Conservation (phyloP, 1,140 invertebrate species). For the Pygmarrhopalites habei region DNA sequence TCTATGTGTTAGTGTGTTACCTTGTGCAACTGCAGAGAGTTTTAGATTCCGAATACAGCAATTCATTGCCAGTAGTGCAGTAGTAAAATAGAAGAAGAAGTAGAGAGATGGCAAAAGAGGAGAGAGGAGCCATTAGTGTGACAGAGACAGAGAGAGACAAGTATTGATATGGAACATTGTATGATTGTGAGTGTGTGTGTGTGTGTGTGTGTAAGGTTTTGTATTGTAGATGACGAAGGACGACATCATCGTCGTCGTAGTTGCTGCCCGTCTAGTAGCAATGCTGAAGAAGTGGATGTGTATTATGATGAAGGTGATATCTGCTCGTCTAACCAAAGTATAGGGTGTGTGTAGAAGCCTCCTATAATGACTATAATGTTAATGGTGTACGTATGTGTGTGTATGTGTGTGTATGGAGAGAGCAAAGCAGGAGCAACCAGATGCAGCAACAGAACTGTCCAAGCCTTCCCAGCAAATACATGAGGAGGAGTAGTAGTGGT, state of each 20-base stretch:
- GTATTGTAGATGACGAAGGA: background rate
- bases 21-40: too few species aligned
- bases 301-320: background rate
- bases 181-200: background rate
- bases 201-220: background rate
- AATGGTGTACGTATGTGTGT: background rate
- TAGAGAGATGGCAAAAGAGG: background rate
- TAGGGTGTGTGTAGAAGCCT: too few species aligned
- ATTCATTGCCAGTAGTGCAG: too few species aligned
- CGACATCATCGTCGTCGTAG: too few species aligned
- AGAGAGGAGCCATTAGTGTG: background rate
- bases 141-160: background rate
- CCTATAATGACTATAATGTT: too few species aligned
- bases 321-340: too few species aligned
- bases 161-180: background rate
- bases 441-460: slow-evolving; percentile 1
- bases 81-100: too few species aligned
- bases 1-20: too few species aligned
- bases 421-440: background rate
- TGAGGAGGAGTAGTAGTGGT: background rate
- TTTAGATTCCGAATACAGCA: too few species aligned
- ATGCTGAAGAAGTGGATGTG: too few species aligned
- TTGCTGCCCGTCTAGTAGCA: too few species aligned
- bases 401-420: background rate
- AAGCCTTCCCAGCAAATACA: too few species aligned